Percentiles rank a stretch among this genome's conserved stretches.
These are phyloP conservation scores for Engraulis encrasicolus DNA, from an alignment of 2,113 vertebrate species.

Conservation along the genomic window DNA sequence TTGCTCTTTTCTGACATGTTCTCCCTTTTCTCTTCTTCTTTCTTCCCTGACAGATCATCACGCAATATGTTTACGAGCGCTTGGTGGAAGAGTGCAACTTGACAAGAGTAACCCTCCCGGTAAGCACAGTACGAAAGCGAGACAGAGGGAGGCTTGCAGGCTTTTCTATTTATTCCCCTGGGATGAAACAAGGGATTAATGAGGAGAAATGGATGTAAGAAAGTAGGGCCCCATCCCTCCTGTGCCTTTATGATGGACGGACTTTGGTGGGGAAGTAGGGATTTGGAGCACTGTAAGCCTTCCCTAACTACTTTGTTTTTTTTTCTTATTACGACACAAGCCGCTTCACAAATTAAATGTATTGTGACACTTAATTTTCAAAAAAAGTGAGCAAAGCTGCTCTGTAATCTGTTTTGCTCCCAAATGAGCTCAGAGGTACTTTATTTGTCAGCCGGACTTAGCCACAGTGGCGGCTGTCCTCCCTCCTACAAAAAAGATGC, in stretches of 20 bases:
- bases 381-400: slow-evolving; percentile 57
- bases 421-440: slow-evolving; percentile 66
- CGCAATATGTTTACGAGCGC: slow-evolving; percentile 91
- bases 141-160: slow-evolving; percentile 43
- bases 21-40: slow-evolving; percentile 51
- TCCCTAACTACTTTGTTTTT: background rate
- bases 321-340: slow-evolving; percentile 50
- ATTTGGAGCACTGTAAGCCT: slow-evolving; percentile 49
- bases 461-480: slow-evolving; percentile 39
- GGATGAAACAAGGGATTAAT: slow-evolving; percentile 73
- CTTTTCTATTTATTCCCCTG: slow-evolving; percentile 67
- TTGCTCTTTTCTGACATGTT: background rate
- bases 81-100: slow-evolving; percentile 93
- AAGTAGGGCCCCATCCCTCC: slow-evolving; percentile 55
- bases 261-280: slow-evolving; percentile 45
- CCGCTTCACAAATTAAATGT: slow-evolving; percentile 72
- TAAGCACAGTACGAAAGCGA: slow-evolving; percentile 78
- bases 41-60: slow-evolving; percentile 86
- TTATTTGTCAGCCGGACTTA: slow-evolving; percentile 61
- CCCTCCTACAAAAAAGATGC: slow-evolving; percentile 27
- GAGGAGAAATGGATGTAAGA: slow-evolving; percentile 63
- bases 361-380: slow-evolving; percentile 73
- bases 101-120: slow-evolving; percentile 90
- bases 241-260: slow-evolving; percentile 62
- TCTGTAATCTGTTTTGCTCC: slow-evolving; percentile 76